Evolutionary conservation across 1,140 invertebrate species (phyloP).

Genomic region (Hydropsyche tenuis): DNA sequence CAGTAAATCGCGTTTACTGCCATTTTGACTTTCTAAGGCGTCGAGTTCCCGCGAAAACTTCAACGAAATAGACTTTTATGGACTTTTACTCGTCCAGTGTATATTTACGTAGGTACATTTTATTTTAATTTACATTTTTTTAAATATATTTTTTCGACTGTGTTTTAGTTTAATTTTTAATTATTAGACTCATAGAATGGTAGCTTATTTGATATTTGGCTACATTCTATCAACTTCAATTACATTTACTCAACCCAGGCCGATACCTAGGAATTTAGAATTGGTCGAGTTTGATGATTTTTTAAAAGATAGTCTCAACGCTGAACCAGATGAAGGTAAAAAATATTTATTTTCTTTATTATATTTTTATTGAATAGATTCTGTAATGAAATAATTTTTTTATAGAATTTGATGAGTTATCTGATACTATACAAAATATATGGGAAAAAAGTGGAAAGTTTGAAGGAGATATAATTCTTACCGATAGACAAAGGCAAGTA

Average conservation of each 20-base stretch:
- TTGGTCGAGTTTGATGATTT: constrained; percentile 38
- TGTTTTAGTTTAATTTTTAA: neutral
- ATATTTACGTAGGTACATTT: neutral
- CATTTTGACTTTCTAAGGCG: neutral
- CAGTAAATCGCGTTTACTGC: constrained; percentile 20
- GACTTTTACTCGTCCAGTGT: neutral
- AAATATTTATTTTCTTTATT: neutral
- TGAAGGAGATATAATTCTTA: constrained; percentile 62
- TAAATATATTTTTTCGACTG: neutral
- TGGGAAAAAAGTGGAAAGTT: constrained; percentile 64
- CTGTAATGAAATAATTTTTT: neutral
- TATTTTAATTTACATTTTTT: too few species aligned
- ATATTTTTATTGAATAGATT: too few species aligned
- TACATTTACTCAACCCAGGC: constrained; percentile 1
- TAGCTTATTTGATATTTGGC: too few species aligned
- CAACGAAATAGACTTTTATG: neutral
- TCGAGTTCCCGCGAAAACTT: neutral
- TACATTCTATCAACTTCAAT: too few species aligned
- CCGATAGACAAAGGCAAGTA: constrained; percentile 56
- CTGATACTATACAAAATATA: constrained; percentile 54
- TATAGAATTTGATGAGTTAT: constrained; percentile 56
- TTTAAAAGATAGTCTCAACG: constrained; percentile 26
- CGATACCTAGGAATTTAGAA: constrained; percentile 19
- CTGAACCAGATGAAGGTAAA: constrained; percentile 45
- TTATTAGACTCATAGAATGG: too few species aligned